These are phyloP conservation scores for Tauraco hartlaubi DNA, from an alignment of 2,797 vertebrate genomes.

Conservation along the genomic window DNA sequence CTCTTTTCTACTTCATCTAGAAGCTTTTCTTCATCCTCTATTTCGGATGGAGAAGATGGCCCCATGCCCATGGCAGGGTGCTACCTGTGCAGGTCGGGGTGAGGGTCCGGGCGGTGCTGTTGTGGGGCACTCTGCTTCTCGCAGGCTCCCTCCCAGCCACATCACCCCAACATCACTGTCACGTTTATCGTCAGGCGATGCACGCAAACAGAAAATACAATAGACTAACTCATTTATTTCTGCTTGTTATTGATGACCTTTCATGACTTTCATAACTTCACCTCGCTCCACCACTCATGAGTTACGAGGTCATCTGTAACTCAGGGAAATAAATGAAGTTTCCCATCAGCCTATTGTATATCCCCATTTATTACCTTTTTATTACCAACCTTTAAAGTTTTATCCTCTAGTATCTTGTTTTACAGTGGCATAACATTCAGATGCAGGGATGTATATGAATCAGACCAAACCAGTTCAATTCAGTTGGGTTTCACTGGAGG, in stretches of 20 bases:
- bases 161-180: not conserved
- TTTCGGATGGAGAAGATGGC: not conserved
- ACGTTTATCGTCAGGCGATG: not conserved
- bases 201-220: not conserved
- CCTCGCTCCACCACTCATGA: constrained; percentile 30
- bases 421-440: constrained; percentile 18
- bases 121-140: not conserved
- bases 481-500: not conserved
- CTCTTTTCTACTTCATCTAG: not conserved
- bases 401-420: constrained; percentile 49
- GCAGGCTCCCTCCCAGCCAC: not conserved
- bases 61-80: fast-evolving
- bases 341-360: constrained; percentile 59
- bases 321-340: constrained; percentile 61
- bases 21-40: not conserved
- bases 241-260: constrained; percentile 62
- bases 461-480: not conserved
- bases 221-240: constrained; percentile 18
- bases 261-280: constrained; percentile 25
- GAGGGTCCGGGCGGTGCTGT: not conserved
- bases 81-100: not conserved
- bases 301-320: constrained; percentile 44
- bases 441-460: constrained; percentile 3
- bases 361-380: constrained; percentile 62
- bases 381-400: constrained; percentile 65